Evolutionary conservation across 1,140 invertebrate species (phyloP).

Genomic region (Drosophila sechellia): DNA sequence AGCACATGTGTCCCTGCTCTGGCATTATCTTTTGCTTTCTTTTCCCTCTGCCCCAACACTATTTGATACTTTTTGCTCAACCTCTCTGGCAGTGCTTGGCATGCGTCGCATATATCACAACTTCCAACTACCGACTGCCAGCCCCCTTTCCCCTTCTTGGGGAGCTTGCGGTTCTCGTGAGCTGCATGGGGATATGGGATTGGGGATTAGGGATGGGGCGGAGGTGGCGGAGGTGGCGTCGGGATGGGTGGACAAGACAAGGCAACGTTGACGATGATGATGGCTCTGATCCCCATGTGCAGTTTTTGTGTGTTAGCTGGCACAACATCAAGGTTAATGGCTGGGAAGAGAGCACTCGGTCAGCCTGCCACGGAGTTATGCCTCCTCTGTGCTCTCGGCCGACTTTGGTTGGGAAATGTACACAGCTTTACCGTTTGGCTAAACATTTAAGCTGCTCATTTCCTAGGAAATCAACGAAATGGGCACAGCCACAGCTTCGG

Average conservation of each 20-base stretch:
- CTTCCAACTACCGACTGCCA: conserved; percentile 33
- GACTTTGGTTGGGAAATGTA: conserved; percentile 60
- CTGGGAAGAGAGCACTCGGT: conserved; percentile 59
- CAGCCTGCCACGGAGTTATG: conserved; percentile 9
- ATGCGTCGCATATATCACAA: conserved; percentile 79
- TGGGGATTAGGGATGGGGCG: conserved; percentile 2
- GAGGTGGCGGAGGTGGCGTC: too few relatives aligned
- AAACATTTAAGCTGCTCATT: conserved; percentile 82
- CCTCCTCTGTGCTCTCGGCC: conserved; percentile 10
- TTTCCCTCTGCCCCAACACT: conserved; percentile 32
- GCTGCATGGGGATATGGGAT: conserved; percentile 42
- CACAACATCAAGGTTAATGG: conserved; percentile 78
- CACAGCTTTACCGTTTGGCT: conserved; percentile 74
- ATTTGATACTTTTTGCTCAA: conserved; percentile 62
- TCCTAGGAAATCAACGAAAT: conserved; percentile 75
- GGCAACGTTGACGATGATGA: conserved; percentile 37
- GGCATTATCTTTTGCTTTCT: conserved; percentile 24
- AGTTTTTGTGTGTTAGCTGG: conserved; percentile 44
- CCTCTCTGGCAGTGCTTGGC: conserved; percentile 44
- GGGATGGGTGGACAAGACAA: conserved; percentile 22
- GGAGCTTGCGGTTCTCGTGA: conserved; percentile 65
- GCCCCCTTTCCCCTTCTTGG: not conserved
- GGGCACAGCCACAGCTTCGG: conserved; percentile 58
- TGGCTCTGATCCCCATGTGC: conserved; percentile 39
- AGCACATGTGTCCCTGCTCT: conserved; percentile 34